Evolutionary conservation across 1,140 invertebrate species (phyloP).

Genomic region (Globodera ellingtonae): DNA sequence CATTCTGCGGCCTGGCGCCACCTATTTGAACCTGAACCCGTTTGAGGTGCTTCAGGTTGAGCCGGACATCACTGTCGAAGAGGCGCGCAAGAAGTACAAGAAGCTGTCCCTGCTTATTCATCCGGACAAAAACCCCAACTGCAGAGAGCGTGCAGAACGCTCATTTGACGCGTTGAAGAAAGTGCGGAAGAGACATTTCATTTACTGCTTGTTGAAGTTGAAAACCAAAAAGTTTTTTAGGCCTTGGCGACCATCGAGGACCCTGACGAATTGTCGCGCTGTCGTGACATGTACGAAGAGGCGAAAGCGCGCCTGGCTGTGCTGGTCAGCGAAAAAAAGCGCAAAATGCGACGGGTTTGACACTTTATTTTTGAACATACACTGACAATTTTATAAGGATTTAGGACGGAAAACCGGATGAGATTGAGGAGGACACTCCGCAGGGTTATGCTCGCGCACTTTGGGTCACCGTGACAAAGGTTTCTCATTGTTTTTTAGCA

Average conservation of each 20-base stretch:
- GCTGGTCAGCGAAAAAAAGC: constrained; percentile 91
- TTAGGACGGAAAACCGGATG: constrained; percentile 76
- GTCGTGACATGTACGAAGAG: constrained; percentile 94
- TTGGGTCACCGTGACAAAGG: constrained; percentile 59
- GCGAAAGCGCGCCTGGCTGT: constrained; percentile 89
- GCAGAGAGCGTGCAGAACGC: constrained; percentile 87
- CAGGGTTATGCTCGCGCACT: constrained; percentile 58
- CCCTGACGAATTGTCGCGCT: constrained; percentile 88
- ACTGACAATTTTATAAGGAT: neutral
- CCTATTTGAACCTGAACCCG: constrained; percentile 84
- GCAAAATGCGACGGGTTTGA: constrained; percentile 81
- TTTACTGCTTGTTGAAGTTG: too few relatives aligned
- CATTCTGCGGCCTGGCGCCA: constrained; percentile 85
- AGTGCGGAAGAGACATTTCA: constrained; percentile 22
- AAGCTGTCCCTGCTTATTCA: constrained; percentile 93
- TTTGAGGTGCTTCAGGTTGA: constrained; percentile 82
- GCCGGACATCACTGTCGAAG: constrained; percentile 81
- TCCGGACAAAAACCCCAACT: constrained; percentile 97
- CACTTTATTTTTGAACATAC: neutral
- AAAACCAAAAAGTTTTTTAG: neutral
- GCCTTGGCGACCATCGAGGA: constrained; percentile 94
- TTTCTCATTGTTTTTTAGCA: constrained; percentile 17
- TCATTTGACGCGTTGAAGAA: constrained; percentile 90
- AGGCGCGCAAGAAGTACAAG: constrained; percentile 94
- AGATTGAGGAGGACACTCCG: constrained; percentile 82